These are phyloP conservation scores for Pluvianellus socialis DNA, from an alignment of 2,113 vertebrate species.

Conservation along the genomic window DNA sequence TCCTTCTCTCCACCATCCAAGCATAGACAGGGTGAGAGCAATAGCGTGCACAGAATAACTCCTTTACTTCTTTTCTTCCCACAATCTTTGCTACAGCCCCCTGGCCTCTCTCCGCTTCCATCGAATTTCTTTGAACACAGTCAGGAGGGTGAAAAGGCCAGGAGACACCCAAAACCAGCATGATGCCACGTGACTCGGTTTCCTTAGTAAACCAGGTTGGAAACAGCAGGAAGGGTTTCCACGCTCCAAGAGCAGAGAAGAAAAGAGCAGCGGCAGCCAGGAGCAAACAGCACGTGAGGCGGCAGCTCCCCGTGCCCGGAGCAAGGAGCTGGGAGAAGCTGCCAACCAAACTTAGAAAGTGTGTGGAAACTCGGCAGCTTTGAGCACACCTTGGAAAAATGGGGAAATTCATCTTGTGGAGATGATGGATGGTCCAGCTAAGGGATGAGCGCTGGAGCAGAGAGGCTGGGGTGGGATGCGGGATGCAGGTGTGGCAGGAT, in stretches of 20 bases:
- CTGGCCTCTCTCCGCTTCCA: neutral
- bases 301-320: neutral
- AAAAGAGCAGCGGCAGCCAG: neutral
- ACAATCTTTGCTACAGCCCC: neutral
- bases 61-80: neutral
- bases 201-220: neutral
- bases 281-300: neutral
- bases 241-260: neutral
- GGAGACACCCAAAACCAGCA: neutral
- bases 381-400: neutral
- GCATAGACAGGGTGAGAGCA: neutral
- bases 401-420: neutral
- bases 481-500: neutral
- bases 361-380: neutral
- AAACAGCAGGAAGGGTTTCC: neutral
- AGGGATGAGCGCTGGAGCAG: neutral
- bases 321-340: neutral
- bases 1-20: neutral
- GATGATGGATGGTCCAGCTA: accelerated
- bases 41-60: neutral
- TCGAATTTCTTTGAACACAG: neutral
- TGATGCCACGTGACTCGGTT: neutral
- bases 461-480: neutral
- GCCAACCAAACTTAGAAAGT: neutral
- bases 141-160: neutral